Conservation (phyloP, 1,140 invertebrate species). For the Calycopis cecrops region DNA sequence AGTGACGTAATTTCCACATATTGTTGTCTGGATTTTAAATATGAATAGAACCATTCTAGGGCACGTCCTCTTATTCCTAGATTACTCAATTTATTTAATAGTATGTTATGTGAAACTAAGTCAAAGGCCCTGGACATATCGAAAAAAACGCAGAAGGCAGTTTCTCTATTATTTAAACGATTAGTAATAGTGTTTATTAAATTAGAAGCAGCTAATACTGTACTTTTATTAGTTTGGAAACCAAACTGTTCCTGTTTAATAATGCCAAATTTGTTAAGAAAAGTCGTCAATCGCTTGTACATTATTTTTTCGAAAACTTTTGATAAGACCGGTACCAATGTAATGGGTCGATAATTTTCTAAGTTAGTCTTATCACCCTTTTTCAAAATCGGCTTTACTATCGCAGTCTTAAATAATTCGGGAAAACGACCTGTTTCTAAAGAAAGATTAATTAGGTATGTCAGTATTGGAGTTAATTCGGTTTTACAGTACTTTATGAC, state of each 20-base stretch:
- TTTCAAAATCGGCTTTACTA: constrained; percentile 7
- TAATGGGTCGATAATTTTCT: not conserved
- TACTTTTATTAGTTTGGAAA: not conserved
- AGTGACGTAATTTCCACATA: not conserved
- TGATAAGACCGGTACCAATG: not conserved
- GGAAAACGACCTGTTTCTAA: constrained; percentile 4
- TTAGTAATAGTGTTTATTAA: not conserved
- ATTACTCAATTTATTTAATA: constrained; percentile 3
- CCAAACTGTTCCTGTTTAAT: not conserved
- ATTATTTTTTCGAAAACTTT: constrained; percentile 13
- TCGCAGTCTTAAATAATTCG: not conserved
- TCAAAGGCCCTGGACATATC: constrained; percentile 11
- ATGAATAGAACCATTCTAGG: not conserved
- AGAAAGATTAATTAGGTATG: constrained; percentile 3
- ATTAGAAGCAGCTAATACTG: not conserved
- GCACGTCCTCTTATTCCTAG: constrained; percentile 6
- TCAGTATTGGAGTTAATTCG: not conserved
- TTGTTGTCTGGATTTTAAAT: constrained; percentile 3
- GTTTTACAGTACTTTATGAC: not conserved
- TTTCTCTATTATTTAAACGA: not conserved
- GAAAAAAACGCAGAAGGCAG: not conserved
- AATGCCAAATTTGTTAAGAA: constrained; percentile 1
- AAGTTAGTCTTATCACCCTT: not conserved
- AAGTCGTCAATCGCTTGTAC: not conserved
- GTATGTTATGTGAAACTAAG: not conserved